Conservation (phyloP, 2,113 vertebrate genomes). For the Anolis carolinensis region DNA sequence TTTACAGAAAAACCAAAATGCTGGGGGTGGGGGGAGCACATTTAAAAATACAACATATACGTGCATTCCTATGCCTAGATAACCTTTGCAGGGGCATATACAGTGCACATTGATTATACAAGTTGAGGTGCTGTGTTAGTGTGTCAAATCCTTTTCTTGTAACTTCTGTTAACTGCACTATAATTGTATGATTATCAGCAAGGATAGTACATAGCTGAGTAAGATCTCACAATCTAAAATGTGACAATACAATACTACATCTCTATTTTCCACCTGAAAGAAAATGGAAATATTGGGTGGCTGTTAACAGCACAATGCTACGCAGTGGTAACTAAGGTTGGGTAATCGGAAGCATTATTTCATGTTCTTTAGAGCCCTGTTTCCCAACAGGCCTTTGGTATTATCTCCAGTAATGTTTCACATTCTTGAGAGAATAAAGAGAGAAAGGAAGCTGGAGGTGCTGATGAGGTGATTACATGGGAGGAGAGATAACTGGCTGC, state of each 20-base stretch:
- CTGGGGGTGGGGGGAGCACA: neutral
- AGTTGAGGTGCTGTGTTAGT: neutral
- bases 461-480: conserved; percentile 57
- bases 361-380: neutral
- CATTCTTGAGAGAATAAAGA: conserved; percentile 32
- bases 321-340: conserved; percentile 7
- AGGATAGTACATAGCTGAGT: neutral
- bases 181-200: neutral
- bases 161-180: neutral
- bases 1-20: neutral
- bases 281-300: neutral
- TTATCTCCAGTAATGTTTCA: conserved; percentile 26
- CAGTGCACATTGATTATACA: neutral
- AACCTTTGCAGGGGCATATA: neutral
- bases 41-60: neutral
- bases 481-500: conserved; percentile 62
- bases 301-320: conserved; percentile 12
- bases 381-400: neutral
- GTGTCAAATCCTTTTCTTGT: neutral
- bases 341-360: conserved; percentile 23
- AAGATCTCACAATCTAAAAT: neutral
- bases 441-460: conserved; percentile 26
- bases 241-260: conserved; percentile 11
- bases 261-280: neutral
- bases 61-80: neutral